A percentile compares a stretch with the other conserved stretches of the same genome.
phyloP scores from a whole-genome alignment of 35 echinoderm and acorn worm genomes.

The Lytechinus pictus region DNA sequence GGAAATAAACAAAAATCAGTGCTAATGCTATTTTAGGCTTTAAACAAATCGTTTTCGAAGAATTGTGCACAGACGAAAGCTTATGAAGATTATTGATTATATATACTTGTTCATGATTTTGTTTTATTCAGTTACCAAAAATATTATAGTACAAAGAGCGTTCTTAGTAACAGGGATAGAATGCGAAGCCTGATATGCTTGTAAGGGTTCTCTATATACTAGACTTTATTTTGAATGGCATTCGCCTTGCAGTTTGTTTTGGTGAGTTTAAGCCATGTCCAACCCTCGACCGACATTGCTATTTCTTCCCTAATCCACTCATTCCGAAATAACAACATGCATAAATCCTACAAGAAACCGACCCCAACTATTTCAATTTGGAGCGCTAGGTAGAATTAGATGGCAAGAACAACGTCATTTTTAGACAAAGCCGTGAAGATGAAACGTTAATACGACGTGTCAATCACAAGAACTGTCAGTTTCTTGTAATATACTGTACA shows the following conservation, averaged over 20 bases:
- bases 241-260: background rate
- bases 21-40: too few species aligned
- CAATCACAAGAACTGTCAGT: background rate
- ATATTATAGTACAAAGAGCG: background rate
- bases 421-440: background rate
- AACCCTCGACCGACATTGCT: background rate
- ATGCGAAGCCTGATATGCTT: background rate
- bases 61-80: too few species aligned
- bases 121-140: background rate
- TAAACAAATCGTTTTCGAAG: too few species aligned
- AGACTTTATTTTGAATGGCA: background rate
- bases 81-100: too few species aligned
- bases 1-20: too few species aligned
- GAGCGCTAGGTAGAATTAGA: background rate
- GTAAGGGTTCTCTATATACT: background rate
- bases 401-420: constrained; percentile 3
- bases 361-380: constrained; percentile 2
- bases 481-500: background rate
- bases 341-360: background rate
- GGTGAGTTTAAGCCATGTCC: background rate
- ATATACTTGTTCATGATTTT: background rate
- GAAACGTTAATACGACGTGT: background rate
- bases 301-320: background rate
- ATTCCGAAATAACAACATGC: background rate
- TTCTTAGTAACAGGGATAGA: background rate